Conservation (phyloP, 2,888 invertebrate species). For the Amphipoea lucens region DNA sequence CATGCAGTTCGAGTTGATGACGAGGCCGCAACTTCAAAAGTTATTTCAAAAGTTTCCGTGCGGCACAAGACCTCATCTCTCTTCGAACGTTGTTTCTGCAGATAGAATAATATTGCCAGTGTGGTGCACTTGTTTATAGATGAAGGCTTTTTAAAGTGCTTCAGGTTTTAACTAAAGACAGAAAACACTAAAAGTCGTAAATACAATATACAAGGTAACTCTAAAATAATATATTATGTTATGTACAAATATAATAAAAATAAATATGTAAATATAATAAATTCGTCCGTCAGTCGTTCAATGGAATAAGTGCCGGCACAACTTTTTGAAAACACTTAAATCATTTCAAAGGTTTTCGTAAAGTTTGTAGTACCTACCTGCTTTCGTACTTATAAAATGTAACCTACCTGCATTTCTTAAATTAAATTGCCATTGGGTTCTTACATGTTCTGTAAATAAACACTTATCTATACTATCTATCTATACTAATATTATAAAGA, state of each 20-base stretch:
- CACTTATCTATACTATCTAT: too few relatives aligned
- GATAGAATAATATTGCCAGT: constrained; percentile 7
- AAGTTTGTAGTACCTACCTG: too few relatives aligned
- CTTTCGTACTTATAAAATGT: too few relatives aligned
- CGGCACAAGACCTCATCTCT: constrained; percentile 20
- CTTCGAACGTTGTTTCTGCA: constrained; percentile 27
- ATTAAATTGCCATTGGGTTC: too few relatives aligned
- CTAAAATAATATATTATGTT: background rate
- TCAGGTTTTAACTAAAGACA: background rate
- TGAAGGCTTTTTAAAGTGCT: background rate
- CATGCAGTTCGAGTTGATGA: constrained; percentile 42
- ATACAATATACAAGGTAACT: background rate
- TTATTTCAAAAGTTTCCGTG: constrained; percentile 43
- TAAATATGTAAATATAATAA: background rate
- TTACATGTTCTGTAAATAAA: too few relatives aligned
- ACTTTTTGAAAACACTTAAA: background rate
- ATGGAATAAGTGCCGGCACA: background rate
- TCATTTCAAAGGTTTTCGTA: background rate
- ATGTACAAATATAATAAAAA: background rate
- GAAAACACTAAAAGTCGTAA: background rate
- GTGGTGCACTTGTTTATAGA: background rate
- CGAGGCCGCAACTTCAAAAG: constrained; percentile 37
- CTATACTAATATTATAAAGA: too few relatives aligned
- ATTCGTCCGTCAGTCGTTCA: background rate
- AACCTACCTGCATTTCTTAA: too few relatives aligned